phyloP scores from a whole-genome alignment of 2,797 vertebrate genomes.

The Pachyuromys duprasi region DNA sequence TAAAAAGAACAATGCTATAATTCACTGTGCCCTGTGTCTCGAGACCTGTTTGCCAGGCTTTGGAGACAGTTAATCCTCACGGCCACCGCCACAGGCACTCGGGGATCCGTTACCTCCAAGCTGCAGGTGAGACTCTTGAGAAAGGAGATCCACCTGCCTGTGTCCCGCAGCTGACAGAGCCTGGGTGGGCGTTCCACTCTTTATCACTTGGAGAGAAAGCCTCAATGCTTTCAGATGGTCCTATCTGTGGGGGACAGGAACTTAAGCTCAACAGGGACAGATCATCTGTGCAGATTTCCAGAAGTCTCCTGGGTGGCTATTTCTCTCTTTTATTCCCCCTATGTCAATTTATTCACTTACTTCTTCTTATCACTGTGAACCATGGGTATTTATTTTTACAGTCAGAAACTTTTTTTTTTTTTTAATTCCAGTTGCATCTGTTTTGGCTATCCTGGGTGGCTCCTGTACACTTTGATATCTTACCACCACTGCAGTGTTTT shows the following conservation, averaged over 20 bases:
- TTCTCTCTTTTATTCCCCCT: neutral
- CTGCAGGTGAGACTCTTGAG: neutral
- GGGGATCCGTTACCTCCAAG: neutral
- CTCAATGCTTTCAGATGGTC: neutral
- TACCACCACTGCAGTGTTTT: neutral
- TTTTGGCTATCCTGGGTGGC: neutral
- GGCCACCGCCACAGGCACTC: neutral
- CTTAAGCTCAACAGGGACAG: neutral
- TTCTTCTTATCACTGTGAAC: neutral
- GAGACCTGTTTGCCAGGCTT: neutral
- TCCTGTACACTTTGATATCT: neutral
- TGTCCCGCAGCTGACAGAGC: neutral
- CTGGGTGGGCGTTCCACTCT: too few species aligned
- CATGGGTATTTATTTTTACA: conserved; percentile 15
- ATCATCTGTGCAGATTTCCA: neutral
- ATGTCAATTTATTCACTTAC: neutral
- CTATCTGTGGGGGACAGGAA: neutral
- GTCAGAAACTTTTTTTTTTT: neutral
- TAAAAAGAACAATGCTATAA: neutral
- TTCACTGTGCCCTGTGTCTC: neutral
- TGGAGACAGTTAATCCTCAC: conserved; percentile 10
- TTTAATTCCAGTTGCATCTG: neutral
- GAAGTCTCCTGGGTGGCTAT: neutral
- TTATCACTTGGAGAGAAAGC: neutral
- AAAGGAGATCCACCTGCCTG: neutral